phyloP scores from a whole-genome alignment of 2,797 vertebrate genomes.

The Cyprinella venusta region DNA sequence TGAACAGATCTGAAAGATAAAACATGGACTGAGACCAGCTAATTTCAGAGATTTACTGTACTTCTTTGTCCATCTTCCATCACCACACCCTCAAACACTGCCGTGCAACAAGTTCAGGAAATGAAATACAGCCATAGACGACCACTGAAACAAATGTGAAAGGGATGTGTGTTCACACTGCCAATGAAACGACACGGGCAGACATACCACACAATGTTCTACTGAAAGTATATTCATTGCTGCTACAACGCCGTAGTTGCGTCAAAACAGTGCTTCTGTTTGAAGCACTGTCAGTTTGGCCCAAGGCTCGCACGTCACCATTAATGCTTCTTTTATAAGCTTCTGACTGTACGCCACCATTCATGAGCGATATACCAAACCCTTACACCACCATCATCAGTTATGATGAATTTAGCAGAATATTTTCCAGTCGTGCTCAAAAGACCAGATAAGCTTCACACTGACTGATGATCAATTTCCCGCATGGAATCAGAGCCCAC shows the following conservation, averaged over 20 bases:
- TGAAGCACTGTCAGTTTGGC: slow-evolving; percentile 21
- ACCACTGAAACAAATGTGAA: slow-evolving; percentile 48
- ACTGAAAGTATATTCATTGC: slow-evolving; percentile 47
- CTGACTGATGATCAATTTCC: neutral
- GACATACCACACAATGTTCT: slow-evolving; percentile 53
- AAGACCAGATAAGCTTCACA: neutral
- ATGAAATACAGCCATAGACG: slow-evolving; percentile 18
- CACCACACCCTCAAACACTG: slow-evolving; percentile 11
- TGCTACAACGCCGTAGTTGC: slow-evolving; percentile 50
- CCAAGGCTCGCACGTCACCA: neutral
- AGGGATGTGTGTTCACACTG: slow-evolving; percentile 63
- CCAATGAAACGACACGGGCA: slow-evolving; percentile 54
- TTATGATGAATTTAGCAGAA: neutral
- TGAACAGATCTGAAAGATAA: slow-evolving; percentile 12
- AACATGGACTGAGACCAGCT: neutral
- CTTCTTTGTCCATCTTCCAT: neutral
- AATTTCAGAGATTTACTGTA: slow-evolving; percentile 28
- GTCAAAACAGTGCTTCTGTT: slow-evolving; percentile 50
- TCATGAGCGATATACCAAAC: slow-evolving; percentile 3
- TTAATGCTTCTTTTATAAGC: slow-evolving; percentile 20
- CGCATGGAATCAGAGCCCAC: neutral
- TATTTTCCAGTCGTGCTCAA: slow-evolving; percentile 5
- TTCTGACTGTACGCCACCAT: slow-evolving; percentile 23
- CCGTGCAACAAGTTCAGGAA: slow-evolving; percentile 16
- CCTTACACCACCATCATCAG: neutral